Conservation (phyloP, 2,888 invertebrate species). For the Oasisia sp. region DNA sequence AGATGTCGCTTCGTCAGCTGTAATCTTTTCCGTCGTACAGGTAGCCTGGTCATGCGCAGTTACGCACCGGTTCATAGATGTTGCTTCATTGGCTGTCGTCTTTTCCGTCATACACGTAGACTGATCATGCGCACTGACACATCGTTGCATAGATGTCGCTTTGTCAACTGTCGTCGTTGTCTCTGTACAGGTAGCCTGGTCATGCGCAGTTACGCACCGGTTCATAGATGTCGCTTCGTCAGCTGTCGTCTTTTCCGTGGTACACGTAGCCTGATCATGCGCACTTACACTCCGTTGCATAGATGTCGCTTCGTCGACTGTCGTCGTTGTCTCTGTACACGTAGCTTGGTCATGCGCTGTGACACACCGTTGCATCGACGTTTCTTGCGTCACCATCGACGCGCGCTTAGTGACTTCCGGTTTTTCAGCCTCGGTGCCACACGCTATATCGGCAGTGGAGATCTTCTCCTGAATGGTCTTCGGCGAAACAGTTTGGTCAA, state of each 20-base stretch:
- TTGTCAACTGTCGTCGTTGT: neutral
- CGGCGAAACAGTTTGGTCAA: neutral
- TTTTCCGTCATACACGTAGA: neutral
- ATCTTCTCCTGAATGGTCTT: neutral
- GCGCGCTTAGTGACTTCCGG: neutral
- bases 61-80: neutral
- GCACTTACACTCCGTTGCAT: neutral
- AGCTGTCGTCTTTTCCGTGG: neutral
- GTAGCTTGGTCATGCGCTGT: neutral
- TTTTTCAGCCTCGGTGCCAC: neutral
- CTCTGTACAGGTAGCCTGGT: constrained; percentile 2
- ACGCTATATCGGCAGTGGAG: neutral
- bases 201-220: neutral
- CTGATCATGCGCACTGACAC: neutral
- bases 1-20: neutral
- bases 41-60: neutral
- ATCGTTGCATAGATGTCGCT: neutral
- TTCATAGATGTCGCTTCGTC: neutral
- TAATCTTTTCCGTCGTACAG: neutral
- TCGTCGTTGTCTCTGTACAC: neutral
- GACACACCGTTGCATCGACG: neutral
- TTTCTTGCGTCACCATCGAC: neutral
- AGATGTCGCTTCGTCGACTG: neutral
- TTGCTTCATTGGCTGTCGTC: neutral
- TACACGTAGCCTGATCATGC: neutral